phyloP scores from a whole-genome alignment of 1,140 invertebrate species.

The Aporrectodea caliginosa region DNA sequence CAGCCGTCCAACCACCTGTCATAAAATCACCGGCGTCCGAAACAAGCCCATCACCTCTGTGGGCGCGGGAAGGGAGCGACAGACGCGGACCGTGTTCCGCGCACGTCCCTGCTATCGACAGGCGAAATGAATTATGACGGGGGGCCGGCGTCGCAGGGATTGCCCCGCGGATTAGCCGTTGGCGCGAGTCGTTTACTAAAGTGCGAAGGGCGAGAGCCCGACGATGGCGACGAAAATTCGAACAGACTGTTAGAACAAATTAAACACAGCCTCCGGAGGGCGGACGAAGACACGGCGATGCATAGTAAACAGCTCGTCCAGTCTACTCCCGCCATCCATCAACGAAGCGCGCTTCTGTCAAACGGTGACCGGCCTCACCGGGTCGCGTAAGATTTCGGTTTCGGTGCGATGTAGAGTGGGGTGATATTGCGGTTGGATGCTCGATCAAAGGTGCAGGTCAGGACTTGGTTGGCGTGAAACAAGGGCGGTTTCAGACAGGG shows the following conservation, averaged over 20 bases:
- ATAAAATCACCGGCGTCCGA: background rate
- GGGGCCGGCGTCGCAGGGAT: background rate
- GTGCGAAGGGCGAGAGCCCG: background rate
- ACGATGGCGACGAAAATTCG: background rate
- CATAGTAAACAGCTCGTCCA: background rate
- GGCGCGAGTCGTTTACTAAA: background rate
- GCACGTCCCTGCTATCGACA: background rate
- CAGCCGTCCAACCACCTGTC: background rate
- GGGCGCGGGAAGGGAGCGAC: background rate
- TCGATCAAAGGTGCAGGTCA: no score
- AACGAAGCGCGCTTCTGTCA: no score
- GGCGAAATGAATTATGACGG: background rate
- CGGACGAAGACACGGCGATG: background rate
- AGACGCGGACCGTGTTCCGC: background rate
- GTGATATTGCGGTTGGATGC: no score
- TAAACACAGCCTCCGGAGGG: slow-evolving; percentile 1
- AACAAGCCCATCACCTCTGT: background rate
- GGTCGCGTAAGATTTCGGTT: no score
- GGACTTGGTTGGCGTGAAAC: no score
- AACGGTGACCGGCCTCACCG: no score
- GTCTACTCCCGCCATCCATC: background rate
- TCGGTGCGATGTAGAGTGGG: no score
- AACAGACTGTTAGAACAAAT: slow-evolving; percentile 3
- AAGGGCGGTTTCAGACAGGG: no score
- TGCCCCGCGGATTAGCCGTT: background rate